Evolutionary conservation across 1,140 invertebrate genomes (phyloP).

Genomic region (Holotrichia oblita): DNA sequence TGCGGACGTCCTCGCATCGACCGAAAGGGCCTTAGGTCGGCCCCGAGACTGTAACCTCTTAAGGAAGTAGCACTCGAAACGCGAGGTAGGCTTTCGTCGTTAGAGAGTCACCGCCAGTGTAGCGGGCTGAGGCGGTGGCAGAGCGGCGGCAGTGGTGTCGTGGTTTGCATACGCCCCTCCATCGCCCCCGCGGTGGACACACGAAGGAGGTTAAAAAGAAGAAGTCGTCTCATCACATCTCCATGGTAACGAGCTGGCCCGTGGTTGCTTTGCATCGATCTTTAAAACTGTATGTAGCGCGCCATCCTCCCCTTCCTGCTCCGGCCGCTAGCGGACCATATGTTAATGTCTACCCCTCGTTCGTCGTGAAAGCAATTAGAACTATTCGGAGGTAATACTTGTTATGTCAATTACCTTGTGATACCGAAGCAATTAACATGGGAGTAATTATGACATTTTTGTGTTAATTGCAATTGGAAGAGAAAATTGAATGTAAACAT

Average conservation of each 20-base stretch:
- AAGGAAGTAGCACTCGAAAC: conserved; percentile 21
- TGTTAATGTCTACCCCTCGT: conserved; percentile 40
- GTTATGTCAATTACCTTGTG: neutral
- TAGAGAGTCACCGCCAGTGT: neutral
- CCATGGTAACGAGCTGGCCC: conserved; percentile 63
- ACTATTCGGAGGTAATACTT: neutral
- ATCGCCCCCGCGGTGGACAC: conserved; percentile 54
- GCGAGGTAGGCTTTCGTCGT: conserved; percentile 29
- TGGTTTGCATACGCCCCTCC: conserved; percentile 49
- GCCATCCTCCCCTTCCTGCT: conserved; percentile 26
- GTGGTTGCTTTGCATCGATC: conserved; percentile 62
- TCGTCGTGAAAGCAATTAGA: conserved; percentile 8
- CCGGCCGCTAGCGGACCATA: conserved; percentile 39
- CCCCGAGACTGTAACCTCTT: neutral
- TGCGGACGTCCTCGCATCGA: conserved; percentile 17
- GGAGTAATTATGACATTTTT: neutral
- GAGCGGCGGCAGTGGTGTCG: conserved; percentile 45
- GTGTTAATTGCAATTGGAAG: neutral
- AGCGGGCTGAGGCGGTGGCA: conserved; percentile 33
- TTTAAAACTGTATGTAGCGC: conserved; percentile 60
- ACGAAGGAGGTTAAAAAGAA: conserved; percentile 62
- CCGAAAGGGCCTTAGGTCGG: neutral
- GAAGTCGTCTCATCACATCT: conserved; percentile 63
- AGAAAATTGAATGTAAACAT: too few species aligned
- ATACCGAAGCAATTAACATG: neutral